A percentile compares a stretch with the other conserved stretches of the same genome.
These are phyloP conservation scores for Siniperca knerii DNA, from an alignment of 2,113 vertebrate genomes.

Conservation along the genomic window DNA sequence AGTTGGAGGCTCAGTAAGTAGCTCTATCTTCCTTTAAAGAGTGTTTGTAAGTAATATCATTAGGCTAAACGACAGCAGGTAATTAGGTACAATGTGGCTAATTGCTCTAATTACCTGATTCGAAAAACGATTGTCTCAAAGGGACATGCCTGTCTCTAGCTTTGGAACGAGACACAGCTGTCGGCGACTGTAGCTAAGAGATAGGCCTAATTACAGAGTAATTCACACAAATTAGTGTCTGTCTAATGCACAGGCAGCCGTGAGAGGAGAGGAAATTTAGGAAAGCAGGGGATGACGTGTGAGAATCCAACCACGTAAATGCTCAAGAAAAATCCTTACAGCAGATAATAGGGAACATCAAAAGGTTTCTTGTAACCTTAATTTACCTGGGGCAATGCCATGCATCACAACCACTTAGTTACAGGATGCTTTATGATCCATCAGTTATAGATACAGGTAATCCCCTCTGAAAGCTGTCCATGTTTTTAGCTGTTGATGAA, in stretches of 20 bases:
- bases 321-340: conserved; percentile 32
- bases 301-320: conserved; percentile 11
- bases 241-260: conserved; percentile 47
- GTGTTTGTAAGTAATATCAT: conserved; percentile 77
- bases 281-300: conserved; percentile 55
- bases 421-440: background rate
- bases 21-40: conserved; percentile 67
- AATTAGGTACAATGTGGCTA: conserved; percentile 75
- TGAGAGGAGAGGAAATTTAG: conserved; percentile 57
- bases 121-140: conserved; percentile 73
- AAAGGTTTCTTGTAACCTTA: conserved; percentile 16
- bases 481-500: background rate
- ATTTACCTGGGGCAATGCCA: background rate
- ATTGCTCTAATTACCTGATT: conserved; percentile 76
- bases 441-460: conserved; percentile 15
- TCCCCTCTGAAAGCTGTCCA: background rate
- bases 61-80: conserved; percentile 73
- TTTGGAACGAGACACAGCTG: conserved; percentile 69
- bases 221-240: conserved; percentile 78
- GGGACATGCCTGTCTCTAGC: conserved; percentile 60
- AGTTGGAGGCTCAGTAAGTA: conserved; percentile 62
- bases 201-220: conserved; percentile 74
- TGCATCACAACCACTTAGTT: conserved; percentile 13
- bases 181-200: conserved; percentile 64
- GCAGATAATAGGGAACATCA: conserved; percentile 46